phyloP scores from a whole-genome alignment of 1,140 invertebrate genomes.

The Adoxophyes honmai region DNA sequence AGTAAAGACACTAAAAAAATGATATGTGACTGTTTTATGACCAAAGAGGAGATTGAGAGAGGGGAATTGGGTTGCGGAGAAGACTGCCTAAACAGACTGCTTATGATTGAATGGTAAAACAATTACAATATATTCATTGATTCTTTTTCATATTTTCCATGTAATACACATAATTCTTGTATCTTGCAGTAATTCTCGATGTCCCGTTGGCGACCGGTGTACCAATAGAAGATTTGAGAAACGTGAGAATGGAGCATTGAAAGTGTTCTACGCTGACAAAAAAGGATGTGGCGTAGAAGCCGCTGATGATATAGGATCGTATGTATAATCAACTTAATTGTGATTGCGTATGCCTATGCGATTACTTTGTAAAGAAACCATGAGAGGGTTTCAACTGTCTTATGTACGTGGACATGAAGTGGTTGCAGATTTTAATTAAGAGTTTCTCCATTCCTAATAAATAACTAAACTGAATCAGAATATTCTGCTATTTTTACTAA shows the following conservation, averaged over 20 bases:
- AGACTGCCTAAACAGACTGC: conserved; percentile 96
- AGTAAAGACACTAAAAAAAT: conserved; percentile 95
- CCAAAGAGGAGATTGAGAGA: conserved; percentile 89
- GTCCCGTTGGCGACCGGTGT: conserved; percentile 91
- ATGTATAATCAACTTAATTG: conserved; percentile 63
- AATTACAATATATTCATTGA: conserved; percentile 19
- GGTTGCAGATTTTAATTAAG: too few relatives aligned
- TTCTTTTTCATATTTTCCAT: neutral
- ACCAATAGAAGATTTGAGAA: conserved; percentile 97
- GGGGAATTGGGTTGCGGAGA: conserved; percentile 94
- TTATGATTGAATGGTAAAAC: conserved; percentile 97
- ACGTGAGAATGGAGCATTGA: conserved; percentile 88
- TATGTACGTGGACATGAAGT: too few relatives aligned
- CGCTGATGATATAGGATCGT: conserved; percentile 84
- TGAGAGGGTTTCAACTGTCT: too few relatives aligned
- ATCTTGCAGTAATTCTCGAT: conserved; percentile 89
- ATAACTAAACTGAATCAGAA: too few relatives aligned
- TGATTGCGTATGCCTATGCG: neutral
- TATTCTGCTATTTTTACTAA: too few relatives aligned
- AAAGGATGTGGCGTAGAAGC: conserved; percentile 97
- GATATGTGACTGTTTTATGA: conserved; percentile 96
- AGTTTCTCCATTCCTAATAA: too few relatives aligned
- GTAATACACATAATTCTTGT: neutral
- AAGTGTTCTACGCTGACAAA: conserved; percentile 93
- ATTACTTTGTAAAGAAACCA: neutral